Evolutionary conservation across 2,113 vertebrate species (phyloP).

Genomic region (Hemichromis elongatus): DNA sequence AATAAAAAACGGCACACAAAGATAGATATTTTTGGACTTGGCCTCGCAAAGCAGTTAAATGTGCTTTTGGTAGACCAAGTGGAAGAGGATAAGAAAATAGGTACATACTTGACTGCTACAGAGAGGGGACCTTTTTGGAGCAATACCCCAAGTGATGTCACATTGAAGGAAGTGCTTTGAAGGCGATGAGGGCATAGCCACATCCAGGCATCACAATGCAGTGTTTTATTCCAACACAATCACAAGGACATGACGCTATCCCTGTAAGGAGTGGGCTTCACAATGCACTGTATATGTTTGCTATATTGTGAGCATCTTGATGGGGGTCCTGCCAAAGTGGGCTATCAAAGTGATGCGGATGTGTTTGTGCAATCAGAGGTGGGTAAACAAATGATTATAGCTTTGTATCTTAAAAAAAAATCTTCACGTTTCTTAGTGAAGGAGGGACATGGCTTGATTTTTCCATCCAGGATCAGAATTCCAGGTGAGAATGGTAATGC

Average conservation of each 20-base stretch:
- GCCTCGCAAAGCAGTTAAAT: not conserved
- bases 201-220: slow-evolving; percentile 67
- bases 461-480: not conserved
- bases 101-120: not conserved
- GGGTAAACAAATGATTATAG: slow-evolving; percentile 26
- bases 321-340: slow-evolving; percentile 1
- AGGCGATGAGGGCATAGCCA: slow-evolving; percentile 67
- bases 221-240: slow-evolving; percentile 47
- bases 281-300: slow-evolving; percentile 23
- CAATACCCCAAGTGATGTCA: slow-evolving; percentile 68
- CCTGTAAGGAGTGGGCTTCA: slow-evolving; percentile 31
- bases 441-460: not conserved
- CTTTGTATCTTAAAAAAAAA: not conserved
- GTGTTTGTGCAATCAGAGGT: slow-evolving; percentile 13
- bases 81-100: not conserved
- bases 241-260: slow-evolving; percentile 54
- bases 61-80: not conserved
- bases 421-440: not conserved
- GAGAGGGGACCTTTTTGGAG: slow-evolving; percentile 3
- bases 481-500: not conserved
- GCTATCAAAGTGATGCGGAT: slow-evolving; percentile 19
- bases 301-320: slow-evolving; percentile 21
- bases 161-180: slow-evolving; percentile 71
- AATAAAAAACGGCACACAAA: slow-evolving; percentile 12
- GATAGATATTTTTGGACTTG: slow-evolving; percentile 10